These are phyloP conservation scores for Leptogaster cylindrica DNA, from an alignment of 2,888 invertebrate species.

Conservation along the genomic window DNA sequence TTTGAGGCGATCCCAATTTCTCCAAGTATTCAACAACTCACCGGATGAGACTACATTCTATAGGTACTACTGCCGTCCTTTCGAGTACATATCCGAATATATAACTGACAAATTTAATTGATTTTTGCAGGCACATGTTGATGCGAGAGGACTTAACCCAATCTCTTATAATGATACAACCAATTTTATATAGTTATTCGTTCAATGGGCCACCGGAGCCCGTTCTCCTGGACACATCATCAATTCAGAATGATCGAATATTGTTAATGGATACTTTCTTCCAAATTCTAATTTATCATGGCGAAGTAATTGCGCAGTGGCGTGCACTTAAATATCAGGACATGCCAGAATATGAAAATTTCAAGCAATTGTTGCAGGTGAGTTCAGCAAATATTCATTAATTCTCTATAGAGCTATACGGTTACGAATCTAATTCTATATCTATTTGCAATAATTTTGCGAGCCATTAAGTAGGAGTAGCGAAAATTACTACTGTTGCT, in stretches of 20 bases:
- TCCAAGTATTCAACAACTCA: constrained; percentile 99
- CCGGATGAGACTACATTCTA: constrained; percentile 99
- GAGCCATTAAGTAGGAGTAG: too few relatives aligned
- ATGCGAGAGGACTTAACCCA: constrained; percentile 97
- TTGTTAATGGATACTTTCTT: constrained; percentile 99
- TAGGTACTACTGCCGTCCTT: constrained; percentile 67
- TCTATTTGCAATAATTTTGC: too few relatives aligned
- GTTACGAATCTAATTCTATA: too few relatives aligned
- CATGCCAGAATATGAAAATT: constrained; percentile 96
- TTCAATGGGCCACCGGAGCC: constrained; percentile 98
- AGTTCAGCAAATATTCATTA: too few relatives aligned
- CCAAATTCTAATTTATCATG: constrained; percentile 99
- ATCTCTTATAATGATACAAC: constrained; percentile 99
- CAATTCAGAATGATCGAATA: constrained; percentile 96
- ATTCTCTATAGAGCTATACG: not conserved
- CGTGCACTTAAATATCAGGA: constrained; percentile 94
- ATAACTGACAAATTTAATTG: not conserved
- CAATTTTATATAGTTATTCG: constrained; percentile 97
- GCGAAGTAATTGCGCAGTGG: constrained; percentile 99
- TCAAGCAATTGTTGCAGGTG: constrained; percentile 82
- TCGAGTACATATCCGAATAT: constrained; percentile 37
- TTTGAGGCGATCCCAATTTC: constrained; percentile 94
- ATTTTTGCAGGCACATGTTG: constrained; percentile 85
- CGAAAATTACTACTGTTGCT: too few relatives aligned
- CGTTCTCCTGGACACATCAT: constrained; percentile 94